phyloP scores from a whole-genome alignment of 2,797 vertebrate species.

The Staurois parvus region DNA sequence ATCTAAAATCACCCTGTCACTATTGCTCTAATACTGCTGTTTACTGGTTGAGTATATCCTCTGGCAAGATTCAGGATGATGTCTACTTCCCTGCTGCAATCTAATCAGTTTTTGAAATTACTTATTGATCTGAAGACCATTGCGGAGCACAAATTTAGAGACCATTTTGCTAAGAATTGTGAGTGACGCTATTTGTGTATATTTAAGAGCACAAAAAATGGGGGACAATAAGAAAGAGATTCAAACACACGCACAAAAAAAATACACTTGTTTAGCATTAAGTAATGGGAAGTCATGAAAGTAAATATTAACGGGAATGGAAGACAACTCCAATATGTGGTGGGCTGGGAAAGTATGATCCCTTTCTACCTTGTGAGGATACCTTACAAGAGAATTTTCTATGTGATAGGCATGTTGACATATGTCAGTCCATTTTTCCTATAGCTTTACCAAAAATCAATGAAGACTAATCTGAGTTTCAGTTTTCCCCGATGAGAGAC shows the following conservation, averaged over 20 bases:
- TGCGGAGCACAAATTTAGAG: conserved; percentile 82
- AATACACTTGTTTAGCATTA: conserved; percentile 66
- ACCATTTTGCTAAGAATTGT: conserved; percentile 81
- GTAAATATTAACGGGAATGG: conserved; percentile 57
- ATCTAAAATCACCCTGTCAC: conserved; percentile 74
- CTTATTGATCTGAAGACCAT: conserved; percentile 92
- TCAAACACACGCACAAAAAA: conserved; percentile 60
- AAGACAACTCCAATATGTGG: conserved; percentile 45
- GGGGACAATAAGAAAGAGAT: conserved; percentile 64
- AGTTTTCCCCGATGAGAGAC: conserved; percentile 27
- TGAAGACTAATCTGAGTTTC: conserved; percentile 49
- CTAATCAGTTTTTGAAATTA: conserved; percentile 99
- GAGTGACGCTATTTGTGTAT: conserved; percentile 67
- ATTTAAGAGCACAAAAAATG: conserved; percentile 62
- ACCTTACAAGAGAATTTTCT: conserved; percentile 44
- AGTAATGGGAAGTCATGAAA: conserved; percentile 60
- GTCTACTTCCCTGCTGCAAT: conserved; percentile 89
- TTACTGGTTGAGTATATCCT: conserved; percentile 96
- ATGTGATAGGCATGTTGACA: conserved; percentile 41
- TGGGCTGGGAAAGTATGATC: conserved; percentile 3
- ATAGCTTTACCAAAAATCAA: conserved; percentile 45
- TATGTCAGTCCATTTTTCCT: conserved; percentile 54
- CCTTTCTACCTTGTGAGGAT: neutral
- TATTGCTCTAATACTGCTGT: conserved; percentile 79
- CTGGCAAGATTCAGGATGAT: conserved; percentile 84